Evolutionary conservation across 2,113 vertebrate genomes (phyloP), one percentile per base, ranked within the genome.

Genomic region (Ursus arctos): DNA sequence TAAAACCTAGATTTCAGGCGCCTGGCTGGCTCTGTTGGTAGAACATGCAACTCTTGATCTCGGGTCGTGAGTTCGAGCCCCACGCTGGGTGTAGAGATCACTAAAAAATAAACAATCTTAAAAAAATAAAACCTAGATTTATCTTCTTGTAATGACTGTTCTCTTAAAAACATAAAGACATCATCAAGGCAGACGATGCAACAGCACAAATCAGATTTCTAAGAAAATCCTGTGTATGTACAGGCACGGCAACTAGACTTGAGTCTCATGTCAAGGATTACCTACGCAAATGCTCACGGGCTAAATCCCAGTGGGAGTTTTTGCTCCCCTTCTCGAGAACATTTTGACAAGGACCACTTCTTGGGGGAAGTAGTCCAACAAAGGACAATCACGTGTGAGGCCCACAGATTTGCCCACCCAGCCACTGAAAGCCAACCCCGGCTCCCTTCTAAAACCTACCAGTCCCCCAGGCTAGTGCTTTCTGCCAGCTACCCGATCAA

Each of bases 381-480:
- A 0, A n/a, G 22, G 6, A 24, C 7, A 28, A 9, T n/a, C 18
- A 16, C 1, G 0, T 21, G 18, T 22, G 14, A 7, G 13, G n/a
- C 15, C 33, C 28, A 47, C 36, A 47, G 36, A n/a, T 21, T 1
- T 65, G 36, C 12, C 96, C 86, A 74, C 49, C 88, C 26, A 79
- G 96, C 61, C 21, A 49, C 12, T 83, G 82, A 94, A 97, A 95
- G 72, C 86, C 85, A 95, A 83, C 33, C 36, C 16, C n/a, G 24
- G 61, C 59, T 47, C 74, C 67, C 55, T 93, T 84, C 74, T 81
- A 36, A 92, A 96, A 95, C 12, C 87, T 11, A 92, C 85, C 36
- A 82, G 61, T 13, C 7, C 87, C 76, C 57, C 89, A 71, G 15
- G 6, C 22, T 24, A 67, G 24, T 85, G 69, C n/a, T 93, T 53